Conservation (phyloP, 2,888 invertebrate species). For the Acanthosoma haemorrhoidale region DNA sequence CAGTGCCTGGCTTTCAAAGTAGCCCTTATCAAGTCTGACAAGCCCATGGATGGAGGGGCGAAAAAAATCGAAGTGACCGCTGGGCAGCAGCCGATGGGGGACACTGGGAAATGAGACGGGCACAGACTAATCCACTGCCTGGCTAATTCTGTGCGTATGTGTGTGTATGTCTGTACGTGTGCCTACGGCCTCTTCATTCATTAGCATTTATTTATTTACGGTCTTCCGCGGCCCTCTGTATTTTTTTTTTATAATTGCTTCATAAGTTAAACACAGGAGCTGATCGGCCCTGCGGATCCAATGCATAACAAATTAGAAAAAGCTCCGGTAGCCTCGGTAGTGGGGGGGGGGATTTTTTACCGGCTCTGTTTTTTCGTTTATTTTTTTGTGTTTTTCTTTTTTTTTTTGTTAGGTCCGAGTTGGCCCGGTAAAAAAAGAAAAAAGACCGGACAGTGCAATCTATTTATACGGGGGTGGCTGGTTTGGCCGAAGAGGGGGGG, state of each 20-base stretch:
- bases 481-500: too few relatives aligned
- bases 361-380: conserved; percentile 10
- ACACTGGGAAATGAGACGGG: conserved; percentile 20
- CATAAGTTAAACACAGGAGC: conserved; percentile 39
- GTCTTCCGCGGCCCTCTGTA: conserved; percentile 21
- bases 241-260: conserved; percentile 38
- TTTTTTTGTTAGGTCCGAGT: neutral
- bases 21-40: too few relatives aligned
- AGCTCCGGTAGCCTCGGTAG: conserved; percentile 27
- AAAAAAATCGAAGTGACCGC: neutral
- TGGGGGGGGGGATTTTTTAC: conserved; percentile 3
- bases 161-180: neutral
- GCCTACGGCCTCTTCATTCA: conserved; percentile 34
- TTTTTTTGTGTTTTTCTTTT: conserved; percentile 16
- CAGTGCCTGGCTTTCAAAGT: too few relatives aligned
- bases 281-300: conserved; percentile 37
- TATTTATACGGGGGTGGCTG: conserved; percentile 1
- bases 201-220: conserved; percentile 39
- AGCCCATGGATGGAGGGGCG: neutral
- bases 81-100: neutral
- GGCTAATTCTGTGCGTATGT: neutral
- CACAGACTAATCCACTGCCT: conserved; percentile 7
- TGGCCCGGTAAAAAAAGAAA: neutral
- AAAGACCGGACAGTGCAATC: neutral
- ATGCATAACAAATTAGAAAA: conserved; percentile 39